These are phyloP conservation scores for Fragum fragum DNA, from an alignment of 2,888 invertebrate species.

Conservation along the genomic window DNA sequence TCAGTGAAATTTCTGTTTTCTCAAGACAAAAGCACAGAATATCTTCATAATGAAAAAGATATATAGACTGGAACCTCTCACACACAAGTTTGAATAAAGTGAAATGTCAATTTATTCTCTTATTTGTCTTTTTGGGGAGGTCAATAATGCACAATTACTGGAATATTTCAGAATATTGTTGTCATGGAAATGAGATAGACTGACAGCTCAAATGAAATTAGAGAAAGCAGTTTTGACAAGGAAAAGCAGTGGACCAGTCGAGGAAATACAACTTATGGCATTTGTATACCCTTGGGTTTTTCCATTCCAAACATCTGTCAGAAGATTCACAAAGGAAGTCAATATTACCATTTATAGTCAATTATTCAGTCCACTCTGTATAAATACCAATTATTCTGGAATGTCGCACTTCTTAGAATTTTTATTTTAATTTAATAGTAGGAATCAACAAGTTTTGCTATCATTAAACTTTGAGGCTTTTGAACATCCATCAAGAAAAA, in stretches of 20 bases:
- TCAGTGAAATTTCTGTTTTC: too few relatives aligned
- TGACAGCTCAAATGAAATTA: constrained; percentile 32
- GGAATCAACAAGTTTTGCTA: too few relatives aligned
- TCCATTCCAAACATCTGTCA: constrained; percentile 27
- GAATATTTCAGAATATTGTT: constrained; percentile 17
- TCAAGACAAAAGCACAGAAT: too few relatives aligned
- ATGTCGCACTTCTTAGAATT: background rate
- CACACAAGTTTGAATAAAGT: too few relatives aligned
- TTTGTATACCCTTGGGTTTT: constrained; percentile 32
- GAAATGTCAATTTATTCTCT: too few relatives aligned
- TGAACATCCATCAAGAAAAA: too few relatives aligned
- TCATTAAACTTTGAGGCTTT: too few relatives aligned
- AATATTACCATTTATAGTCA: constrained; percentile 33
- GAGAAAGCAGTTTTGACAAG: constrained; percentile 33
- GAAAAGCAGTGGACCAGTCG: constrained; percentile 21
- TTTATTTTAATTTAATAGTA: too few relatives aligned
- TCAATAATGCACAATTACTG: constrained; percentile 2
- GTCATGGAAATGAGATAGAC: constrained; percentile 32
- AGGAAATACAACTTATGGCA: constrained; percentile 34
- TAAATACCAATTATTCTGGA: constrained; percentile 21
- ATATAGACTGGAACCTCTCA: too few relatives aligned
- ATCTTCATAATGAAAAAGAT: too few relatives aligned
- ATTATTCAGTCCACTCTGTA: constrained; percentile 20
- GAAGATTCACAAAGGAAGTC: constrained; percentile 30
- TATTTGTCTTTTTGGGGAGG: too few relatives aligned